Evolutionary conservation across 1,140 invertebrate genomes (phyloP), one percentile per base, ranked within the genome.

Genomic region (Megathymus violae): DNA sequence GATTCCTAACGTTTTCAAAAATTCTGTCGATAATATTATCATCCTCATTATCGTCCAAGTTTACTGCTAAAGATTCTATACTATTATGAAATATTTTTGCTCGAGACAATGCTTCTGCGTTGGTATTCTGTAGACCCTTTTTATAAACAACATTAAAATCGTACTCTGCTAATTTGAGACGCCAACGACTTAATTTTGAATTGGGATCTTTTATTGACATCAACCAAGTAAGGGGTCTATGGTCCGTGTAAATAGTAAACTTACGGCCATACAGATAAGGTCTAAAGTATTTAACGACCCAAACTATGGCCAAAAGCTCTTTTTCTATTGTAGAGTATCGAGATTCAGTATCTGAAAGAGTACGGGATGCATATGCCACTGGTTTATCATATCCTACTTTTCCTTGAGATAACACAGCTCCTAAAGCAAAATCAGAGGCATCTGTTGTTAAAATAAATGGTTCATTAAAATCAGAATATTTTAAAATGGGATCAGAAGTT

Each of bases 131-230:
- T 25, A 25, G 4, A 1, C 59, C 47, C 19, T 62, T 62, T 13
- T 62, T 62, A 25, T 62, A 43, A 10, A 40, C n/a, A 15, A 51
- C 14, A 4, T 27, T 15, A 31, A 14, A 62, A 31, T 62, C 47
- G 16, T 50, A 62, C 10, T 62, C 59, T n/a, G 48, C 34, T 27
- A 51, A 11, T 38, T 51, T 51, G 1, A 50, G 38, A 22, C 61
- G 48, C 62, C 69, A 80, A 41, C 75, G 43, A 14, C 69, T 72
- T 58, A 81, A 47, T 69, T 78, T 74, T 6, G 59, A 62, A 40
- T 71, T 73, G 5, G 64, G 60, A 16, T 80, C 69, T 58, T 91
- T 92, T 0, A 89, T 74, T 7, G 72, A 73, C 17, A 82, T 73
- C 9, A 93, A 64, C 78, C 83, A 93, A n/a, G 64, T 67, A 11